phyloP scores from a whole-genome alignment of 2,113 vertebrate genomes.

The Pipra filicauda region DNA sequence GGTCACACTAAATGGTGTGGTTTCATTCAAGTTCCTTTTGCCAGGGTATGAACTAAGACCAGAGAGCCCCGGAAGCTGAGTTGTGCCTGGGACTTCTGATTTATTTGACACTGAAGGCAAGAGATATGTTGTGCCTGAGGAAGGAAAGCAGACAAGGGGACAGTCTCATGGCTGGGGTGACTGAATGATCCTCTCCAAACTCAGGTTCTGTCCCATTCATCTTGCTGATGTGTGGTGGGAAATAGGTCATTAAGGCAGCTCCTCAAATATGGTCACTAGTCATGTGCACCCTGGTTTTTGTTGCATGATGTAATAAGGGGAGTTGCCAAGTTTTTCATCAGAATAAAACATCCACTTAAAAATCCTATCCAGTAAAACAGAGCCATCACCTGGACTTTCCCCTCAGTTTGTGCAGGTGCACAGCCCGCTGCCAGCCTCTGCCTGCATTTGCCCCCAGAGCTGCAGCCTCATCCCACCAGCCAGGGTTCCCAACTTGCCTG shows the following conservation, averaged over 20 bases:
- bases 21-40: background rate
- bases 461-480: accelerated
- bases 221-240: background rate
- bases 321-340: background rate
- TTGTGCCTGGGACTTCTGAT: background rate
- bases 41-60: background rate
- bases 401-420: accelerated
- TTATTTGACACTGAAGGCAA: background rate
- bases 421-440: background rate
- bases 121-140: background rate
- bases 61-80: background rate
- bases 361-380: background rate
- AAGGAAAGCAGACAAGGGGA: background rate
- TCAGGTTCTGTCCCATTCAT: background rate
- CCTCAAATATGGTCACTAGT: background rate
- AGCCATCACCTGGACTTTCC: background rate
- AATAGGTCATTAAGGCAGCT: background rate
- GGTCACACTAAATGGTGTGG: background rate
- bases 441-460: accelerated
- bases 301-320: background rate
- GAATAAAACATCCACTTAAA: background rate
- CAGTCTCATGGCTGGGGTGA: background rate
- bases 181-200: background rate
- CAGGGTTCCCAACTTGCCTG: background rate
- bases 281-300: accelerated